Conservation (phyloP, 2,113 vertebrate species). For the Eolophus roseicapilla region DNA sequence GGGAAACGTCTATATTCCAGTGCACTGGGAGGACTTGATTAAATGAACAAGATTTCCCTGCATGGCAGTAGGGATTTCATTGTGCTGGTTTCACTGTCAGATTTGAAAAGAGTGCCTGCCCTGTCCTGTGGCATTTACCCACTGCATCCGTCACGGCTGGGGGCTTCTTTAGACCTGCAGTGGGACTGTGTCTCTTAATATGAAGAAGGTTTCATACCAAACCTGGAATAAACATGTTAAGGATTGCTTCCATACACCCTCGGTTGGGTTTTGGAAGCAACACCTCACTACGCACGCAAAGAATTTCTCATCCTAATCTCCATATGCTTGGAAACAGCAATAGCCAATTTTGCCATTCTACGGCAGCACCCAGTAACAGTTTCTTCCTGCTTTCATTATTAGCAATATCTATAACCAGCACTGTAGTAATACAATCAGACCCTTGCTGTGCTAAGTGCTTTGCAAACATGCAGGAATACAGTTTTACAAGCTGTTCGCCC, state of each 20-base stretch:
- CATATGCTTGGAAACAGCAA: neutral
- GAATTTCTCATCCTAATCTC: neutral
- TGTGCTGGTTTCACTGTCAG: neutral
- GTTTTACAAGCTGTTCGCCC: neutral
- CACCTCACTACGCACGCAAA: rapidly evolving
- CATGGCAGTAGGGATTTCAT: neutral
- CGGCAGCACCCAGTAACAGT: neutral
- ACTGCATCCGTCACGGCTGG: neutral
- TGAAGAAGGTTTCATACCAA: neutral
- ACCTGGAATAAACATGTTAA: rapidly evolving
- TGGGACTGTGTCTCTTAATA: neutral
- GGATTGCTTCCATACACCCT: neutral
- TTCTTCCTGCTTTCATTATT: neutral
- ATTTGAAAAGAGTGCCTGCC: neutral
- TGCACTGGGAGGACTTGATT: neutral
- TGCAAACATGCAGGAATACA: neutral
- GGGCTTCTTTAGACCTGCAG: neutral
- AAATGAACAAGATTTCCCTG: neutral
- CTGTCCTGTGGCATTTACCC: neutral
- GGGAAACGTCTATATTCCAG: neutral
- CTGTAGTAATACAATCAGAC: neutral
- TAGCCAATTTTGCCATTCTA: neutral
- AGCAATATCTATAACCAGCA: neutral
- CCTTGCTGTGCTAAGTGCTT: neutral
- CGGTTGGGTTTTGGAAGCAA: neutral